Evolutionary conservation across 1,140 invertebrate species (phyloP), one percentile per base, ranked within the genome.

Genomic region (Elymnias hypermnestra): DNA sequence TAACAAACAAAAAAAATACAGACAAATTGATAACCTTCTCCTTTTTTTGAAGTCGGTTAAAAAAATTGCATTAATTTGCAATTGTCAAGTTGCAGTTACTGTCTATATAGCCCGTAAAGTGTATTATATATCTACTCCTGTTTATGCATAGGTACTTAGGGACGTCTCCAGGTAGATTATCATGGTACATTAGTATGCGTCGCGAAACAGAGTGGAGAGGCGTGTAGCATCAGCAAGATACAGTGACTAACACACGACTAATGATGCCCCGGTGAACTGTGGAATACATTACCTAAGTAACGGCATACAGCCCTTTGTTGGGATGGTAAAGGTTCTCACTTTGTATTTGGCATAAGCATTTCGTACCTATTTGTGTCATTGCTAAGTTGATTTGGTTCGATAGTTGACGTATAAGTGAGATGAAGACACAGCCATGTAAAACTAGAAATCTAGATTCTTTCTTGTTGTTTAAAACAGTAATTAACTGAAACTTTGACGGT

Each of bases 141-240:
- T 29, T 29, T 31, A 25, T 26, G 17, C 6, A 15, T 19, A 42
- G 14, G 40, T 52, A 57, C 45, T 22, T 26, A 25, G 38, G 43
- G 39, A 53, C 25, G 43, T 53, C 33, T 57, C 44, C 29, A 31
- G 40, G 25, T 37, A 41, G 26, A 44, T 49, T 47, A 43, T 44
- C 46, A 35, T 37, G 43, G 43, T 26, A 51, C 71, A 79, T 76
- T 79, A 65, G 71, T 76, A 76, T 79, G 64, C 72, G 71, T 72
- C 72, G 66, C 67, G 59, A 61, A 60, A 51, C 60, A 39, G 55
- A 70, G 64, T 69, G 57, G 63, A 49, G 65, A 76, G 63, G 49
- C 65, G 57, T 71, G 67, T 76, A 57, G 70, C 62, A 68, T 74
- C 60, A 59, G 55, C 61, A 73, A 64, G 53, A 57, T 48, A 43